Evolutionary conservation across 2,888 invertebrate species (phyloP), one percentile per base, ranked within the genome.

Genomic region (Bellardia bayeri): DNA sequence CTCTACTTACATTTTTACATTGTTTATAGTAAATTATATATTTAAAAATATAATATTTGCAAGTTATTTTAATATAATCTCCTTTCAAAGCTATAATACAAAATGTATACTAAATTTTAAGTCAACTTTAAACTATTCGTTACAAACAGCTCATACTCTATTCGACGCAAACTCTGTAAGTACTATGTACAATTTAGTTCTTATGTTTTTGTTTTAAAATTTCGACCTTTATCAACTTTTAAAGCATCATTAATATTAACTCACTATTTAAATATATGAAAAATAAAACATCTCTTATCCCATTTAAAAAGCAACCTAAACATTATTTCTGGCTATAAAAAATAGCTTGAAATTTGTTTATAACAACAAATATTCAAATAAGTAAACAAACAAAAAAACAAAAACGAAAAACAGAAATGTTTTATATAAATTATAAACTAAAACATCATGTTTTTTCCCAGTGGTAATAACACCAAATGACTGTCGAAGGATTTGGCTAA

Each of bases 161-260:
- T 56, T 56, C 56, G 56, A 56, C 23, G 9, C 3, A 14, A 61
- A 8, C 5, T 14, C 16, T 61, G 33, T 14, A 64, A 5, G 7
- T 2, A 13, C 3, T 14, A 40, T n/a, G n/a, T 11, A 30, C 42
- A 16, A 1, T 72, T 56, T 54, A 1, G 45, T 66, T 37, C n/a
- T 16, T 58, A 42, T 49, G n/a, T 14, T 56, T n/a, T 33, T 54
- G 23, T 54, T 37, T 64, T n/a, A 58, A 58, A 40, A 64, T 2
- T 64, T 40, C 23, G 40, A 61, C 64, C 75, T 61, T 51, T 61
- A 61, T 82, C 69, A 68, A 68, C n/a, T 75, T 79, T 79, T 75
- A 40, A 58, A 75, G 51, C 51, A 75, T 75, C 82, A 82, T 75
- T 75, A 75, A 75, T 75, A 61, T 68, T 69, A 69, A 61, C 75